A percentile compares a stretch with the other conserved stretches of the same genome.
phyloP scores from a whole-genome alignment of 2,113 vertebrate species.

The Triplophysa rosa region DNA sequence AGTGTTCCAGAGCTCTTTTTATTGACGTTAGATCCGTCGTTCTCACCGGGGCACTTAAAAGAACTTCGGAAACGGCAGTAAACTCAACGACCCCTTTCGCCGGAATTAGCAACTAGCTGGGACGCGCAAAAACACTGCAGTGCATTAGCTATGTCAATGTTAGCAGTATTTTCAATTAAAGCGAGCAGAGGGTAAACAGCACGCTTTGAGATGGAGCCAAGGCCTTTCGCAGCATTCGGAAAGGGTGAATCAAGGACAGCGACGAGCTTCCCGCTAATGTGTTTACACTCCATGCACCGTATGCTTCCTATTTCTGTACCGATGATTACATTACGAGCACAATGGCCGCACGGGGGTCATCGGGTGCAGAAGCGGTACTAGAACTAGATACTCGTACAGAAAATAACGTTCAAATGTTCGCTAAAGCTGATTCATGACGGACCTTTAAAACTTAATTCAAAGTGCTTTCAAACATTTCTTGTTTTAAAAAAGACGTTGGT shows the following conservation, averaged over 20 bases:
- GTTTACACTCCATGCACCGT: slow-evolving; percentile 73
- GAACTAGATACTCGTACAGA: background rate
- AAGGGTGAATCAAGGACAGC: slow-evolving; percentile 73
- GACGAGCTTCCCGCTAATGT: slow-evolving; percentile 70
- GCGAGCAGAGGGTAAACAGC: slow-evolving; percentile 69
- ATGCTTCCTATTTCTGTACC: slow-evolving; percentile 73
- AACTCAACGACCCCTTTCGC: slow-evolving; percentile 65
- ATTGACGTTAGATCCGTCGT: slow-evolving; percentile 44
- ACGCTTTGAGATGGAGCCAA: slow-evolving; percentile 60
- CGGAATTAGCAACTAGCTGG: slow-evolving; percentile 26
- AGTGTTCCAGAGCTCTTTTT: slow-evolving; percentile 5
- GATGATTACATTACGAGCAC: slow-evolving; percentile 75
- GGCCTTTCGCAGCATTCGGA: slow-evolving; percentile 58
- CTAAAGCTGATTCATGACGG: background rate
- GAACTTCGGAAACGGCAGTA: slow-evolving; percentile 57
- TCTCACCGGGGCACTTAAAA: slow-evolving; percentile 28
- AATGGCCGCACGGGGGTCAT: slow-evolving; percentile 73
- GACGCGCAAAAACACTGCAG: slow-evolving; percentile 51
- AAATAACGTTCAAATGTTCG: background rate
- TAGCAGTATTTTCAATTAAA: slow-evolving; percentile 75
- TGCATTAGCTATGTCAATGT: slow-evolving; percentile 73
- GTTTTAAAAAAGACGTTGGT: too few relatives aligned
- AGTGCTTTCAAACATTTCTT: background rate
- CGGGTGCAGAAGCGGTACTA: slow-evolving; percentile 60
- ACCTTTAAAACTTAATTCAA: background rate